Evolutionary conservation across 30 jellyfish, hydroid and myxozoan species (phyloP).

Genomic region (Aurelia aurita complex sp. Pacific): DNA sequence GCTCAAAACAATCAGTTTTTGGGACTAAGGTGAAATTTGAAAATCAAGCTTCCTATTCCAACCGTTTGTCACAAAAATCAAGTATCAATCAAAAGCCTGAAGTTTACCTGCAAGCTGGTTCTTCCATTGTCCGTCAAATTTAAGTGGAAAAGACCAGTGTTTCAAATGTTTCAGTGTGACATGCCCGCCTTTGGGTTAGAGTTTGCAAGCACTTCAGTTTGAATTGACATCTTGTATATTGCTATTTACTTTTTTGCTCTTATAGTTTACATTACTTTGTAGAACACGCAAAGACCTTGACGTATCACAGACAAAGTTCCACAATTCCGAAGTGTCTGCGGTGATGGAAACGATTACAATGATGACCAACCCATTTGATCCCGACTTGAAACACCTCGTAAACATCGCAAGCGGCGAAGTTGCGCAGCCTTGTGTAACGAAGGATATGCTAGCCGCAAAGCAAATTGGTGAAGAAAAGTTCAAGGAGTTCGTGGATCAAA

Average conservation of each 20-base stretch:
- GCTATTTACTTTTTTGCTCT: not conserved
- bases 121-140: not conserved
- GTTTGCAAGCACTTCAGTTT: not conserved
- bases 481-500: slow-evolving; percentile 20
- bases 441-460: slow-evolving; percentile 32
- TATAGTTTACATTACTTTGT: not conserved
- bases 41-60: too few relatives aligned
- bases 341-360: slow-evolving; percentile 15
- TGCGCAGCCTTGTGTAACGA: slow-evolving; percentile 3
- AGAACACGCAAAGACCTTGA: slow-evolving; percentile 57
- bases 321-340: not conserved
- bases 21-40: too few relatives aligned
- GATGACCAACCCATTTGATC: slow-evolving; percentile 54
- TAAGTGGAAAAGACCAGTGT: not conserved
- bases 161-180: too few relatives aligned
- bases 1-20: too few relatives aligned
- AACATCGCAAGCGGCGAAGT: slow-evolving; percentile 55
- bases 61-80: too few relatives aligned
- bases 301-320: not conserved
- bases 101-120: not conserved
- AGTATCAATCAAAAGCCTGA: not conserved
- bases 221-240: not conserved
- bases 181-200: too few relatives aligned
- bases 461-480: slow-evolving; percentile 39
- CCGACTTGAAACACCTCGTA: slow-evolving; percentile 29